Conservation (phyloP, 2,888 invertebrate species). For the Drosophila bunnanda region DNA sequence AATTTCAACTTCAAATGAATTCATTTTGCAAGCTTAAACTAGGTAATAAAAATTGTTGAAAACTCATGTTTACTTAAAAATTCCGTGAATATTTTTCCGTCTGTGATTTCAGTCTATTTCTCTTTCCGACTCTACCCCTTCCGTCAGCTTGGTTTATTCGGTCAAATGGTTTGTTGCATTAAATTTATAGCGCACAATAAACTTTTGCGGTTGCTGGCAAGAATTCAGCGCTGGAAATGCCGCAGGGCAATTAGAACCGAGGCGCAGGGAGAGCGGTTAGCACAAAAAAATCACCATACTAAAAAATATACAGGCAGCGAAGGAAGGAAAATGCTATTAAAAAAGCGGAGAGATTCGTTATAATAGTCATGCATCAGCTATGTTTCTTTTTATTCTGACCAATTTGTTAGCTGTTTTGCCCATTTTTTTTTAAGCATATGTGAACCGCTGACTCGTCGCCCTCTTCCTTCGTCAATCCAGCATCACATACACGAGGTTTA, state of each 20-base stretch:
- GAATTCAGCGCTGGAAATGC: slow-evolving; percentile 70
- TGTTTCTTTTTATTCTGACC: slow-evolving; percentile 25
- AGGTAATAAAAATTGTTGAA: too few relatives aligned
- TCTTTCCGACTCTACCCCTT: background rate
- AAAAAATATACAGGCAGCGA: slow-evolving; percentile 53
- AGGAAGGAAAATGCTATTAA: slow-evolving; percentile 6
- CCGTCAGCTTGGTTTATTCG: slow-evolving; percentile 38
- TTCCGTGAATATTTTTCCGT: background rate
- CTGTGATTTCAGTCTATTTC: background rate
- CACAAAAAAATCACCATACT: slow-evolving; percentile 64
- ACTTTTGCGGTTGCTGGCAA: slow-evolving; percentile 72
- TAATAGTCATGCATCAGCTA: slow-evolving; percentile 47
- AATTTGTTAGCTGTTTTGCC: slow-evolving; percentile 15
- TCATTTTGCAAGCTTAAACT: background rate
- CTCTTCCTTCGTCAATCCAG: background rate
- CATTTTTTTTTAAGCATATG: slow-evolving; percentile 14
- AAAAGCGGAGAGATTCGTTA: slow-evolving; percentile 14
- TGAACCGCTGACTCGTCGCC: background rate
- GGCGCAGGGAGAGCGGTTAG: slow-evolving; percentile 16
- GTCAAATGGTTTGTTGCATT: slow-evolving; percentile 74
- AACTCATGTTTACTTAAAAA: background rate
- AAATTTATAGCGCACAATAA: slow-evolving; percentile 77
- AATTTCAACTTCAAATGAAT: background rate
- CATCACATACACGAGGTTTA: slow-evolving; percentile 70
- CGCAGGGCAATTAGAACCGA: slow-evolving; percentile 73